phyloP scores from a whole-genome alignment of 2,888 invertebrate species.

The Branchipolynoe longqiensis region DNA sequence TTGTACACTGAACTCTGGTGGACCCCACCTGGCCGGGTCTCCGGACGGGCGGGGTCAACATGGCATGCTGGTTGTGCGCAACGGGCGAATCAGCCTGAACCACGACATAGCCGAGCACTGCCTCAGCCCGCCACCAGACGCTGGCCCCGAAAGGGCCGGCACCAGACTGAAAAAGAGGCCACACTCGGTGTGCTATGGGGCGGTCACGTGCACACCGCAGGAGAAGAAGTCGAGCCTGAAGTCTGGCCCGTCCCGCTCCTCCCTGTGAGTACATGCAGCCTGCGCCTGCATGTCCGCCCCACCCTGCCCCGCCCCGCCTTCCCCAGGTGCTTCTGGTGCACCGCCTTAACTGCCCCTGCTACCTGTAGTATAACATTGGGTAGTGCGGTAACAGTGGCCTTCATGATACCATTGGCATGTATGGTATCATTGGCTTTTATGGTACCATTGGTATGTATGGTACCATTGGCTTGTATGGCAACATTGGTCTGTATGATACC shows the following conservation, averaged over 20 bases:
- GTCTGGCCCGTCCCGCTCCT: conserved; percentile 28
- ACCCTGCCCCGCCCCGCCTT: too few species aligned
- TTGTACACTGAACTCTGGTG: not conserved
- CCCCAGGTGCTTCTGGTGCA: too few species aligned
- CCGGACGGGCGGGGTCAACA: not conserved
- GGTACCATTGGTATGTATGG: too few species aligned
- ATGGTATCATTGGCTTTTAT: too few species aligned
- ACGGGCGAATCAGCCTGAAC: conserved; percentile 18
- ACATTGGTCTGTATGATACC: too few species aligned
- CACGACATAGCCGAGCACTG: not conserved
- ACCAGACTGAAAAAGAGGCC: conserved; percentile 13
- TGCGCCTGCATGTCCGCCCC: too few species aligned
- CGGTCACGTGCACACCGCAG: conserved; percentile 26
- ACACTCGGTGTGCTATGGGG: conserved; percentile 44
- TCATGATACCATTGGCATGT: too few species aligned
- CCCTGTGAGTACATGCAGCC: conserved; percentile 27
- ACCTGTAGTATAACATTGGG: too few species aligned
- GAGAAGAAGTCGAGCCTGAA: conserved; percentile 45
- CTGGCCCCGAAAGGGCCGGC: not conserved
- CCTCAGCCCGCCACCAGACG: not conserved
- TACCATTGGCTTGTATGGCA: too few species aligned
- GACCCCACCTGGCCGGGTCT: conserved; percentile 1
- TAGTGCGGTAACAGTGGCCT: too few species aligned
- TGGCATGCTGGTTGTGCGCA: conserved; percentile 1
- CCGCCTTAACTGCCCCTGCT: too few species aligned